Conservation (phyloP, 2,888 invertebrate genomes). For the Embidobia sp. region DNA sequence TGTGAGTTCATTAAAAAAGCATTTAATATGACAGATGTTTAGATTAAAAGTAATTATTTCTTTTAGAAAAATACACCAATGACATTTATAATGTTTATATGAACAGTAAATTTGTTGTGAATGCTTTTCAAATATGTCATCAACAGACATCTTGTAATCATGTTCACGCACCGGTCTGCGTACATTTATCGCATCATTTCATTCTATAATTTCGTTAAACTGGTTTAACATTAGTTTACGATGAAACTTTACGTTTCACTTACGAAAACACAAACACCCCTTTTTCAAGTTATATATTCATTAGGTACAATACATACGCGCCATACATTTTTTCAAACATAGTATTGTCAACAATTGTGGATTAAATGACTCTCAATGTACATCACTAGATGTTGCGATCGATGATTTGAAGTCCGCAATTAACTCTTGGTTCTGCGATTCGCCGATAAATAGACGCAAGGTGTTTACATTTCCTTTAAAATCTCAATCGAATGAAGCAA, state of each 20-base stretch:
- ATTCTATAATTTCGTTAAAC: slow-evolving; percentile 54
- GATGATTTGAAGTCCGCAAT: slow-evolving; percentile 66
- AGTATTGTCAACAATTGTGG: slow-evolving; percentile 81
- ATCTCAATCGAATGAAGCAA: slow-evolving; percentile 38
- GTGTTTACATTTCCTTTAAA: slow-evolving; percentile 52
- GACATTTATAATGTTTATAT: too few species aligned
- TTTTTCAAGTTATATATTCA: slow-evolving; percentile 71
- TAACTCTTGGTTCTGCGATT: slow-evolving; percentile 68
- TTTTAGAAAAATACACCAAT: too few species aligned
- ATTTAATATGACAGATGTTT: too few species aligned
- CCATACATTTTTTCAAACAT: slow-evolving; percentile 78
- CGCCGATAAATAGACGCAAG: slow-evolving; percentile 69
- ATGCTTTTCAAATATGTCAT: too few species aligned
- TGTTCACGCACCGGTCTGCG: too few species aligned
- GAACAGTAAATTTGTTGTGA: too few species aligned
- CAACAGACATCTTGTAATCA: too few species aligned
- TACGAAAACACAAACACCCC: slow-evolving; percentile 76
- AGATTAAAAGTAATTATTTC: too few species aligned
- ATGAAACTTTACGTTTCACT: slow-evolving; percentile 71
- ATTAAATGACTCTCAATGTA: slow-evolving; percentile 62
- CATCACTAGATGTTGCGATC: slow-evolving; percentile 55
- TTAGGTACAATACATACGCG: slow-evolving; percentile 78
- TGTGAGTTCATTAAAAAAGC: too few species aligned
- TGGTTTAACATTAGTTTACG: slow-evolving; percentile 59
- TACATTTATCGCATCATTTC: slow-evolving; percentile 61